Base-by-base conservation (phyloP, 2,797 vertebrate species). In the Dallia pectoralis region DNA sequence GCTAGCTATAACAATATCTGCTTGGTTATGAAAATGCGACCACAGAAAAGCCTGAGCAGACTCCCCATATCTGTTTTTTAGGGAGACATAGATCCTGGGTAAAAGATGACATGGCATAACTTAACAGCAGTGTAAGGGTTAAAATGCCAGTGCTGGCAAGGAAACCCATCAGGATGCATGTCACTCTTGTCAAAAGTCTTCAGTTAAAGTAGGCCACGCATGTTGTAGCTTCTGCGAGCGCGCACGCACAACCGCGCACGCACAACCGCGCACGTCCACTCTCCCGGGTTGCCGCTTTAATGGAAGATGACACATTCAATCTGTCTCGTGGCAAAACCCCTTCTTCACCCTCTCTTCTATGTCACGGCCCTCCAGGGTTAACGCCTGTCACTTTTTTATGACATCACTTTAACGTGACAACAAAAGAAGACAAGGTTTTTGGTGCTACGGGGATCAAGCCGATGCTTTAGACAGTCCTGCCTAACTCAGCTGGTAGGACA, bases 281-380 rank as follows among this genome's bases (percentile, higher is more conserved):
- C 74, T 79, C 83, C 84, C 80, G 81, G 80, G 49, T 83, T 79
- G 79, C 87, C 83, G 87, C 86, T 85, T 83, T 93, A 92, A 94
- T 93, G 89, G 91, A 92, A 93, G 93, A 92, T 92, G 92, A 93
- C 92, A 94, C 90, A 91, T 93, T 89, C 92, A 93, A 93, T 94
- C 91, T 93, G 93, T 93, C 91, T 93, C 85, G 85, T 93, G 90
- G 91, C 90, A 91, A 91, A 91, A 93, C 89, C 91, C 90, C 88
- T 88, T 90, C 88, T 90, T 75, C 89, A 87, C 88, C 85, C 80
- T 87, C 91, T 86, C 88, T n/a, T 92, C 89, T 89, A 85, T 86
- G 91, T 81, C 77, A 77, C 71, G 67, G 81, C 84, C 74, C 70
- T 44, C 1, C 69, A n/a, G 74, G 77, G 71, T 72, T 56, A 70